Conservation (phyloP, 1,140 invertebrate species). For the Caenorhabditis remanei region DNA sequence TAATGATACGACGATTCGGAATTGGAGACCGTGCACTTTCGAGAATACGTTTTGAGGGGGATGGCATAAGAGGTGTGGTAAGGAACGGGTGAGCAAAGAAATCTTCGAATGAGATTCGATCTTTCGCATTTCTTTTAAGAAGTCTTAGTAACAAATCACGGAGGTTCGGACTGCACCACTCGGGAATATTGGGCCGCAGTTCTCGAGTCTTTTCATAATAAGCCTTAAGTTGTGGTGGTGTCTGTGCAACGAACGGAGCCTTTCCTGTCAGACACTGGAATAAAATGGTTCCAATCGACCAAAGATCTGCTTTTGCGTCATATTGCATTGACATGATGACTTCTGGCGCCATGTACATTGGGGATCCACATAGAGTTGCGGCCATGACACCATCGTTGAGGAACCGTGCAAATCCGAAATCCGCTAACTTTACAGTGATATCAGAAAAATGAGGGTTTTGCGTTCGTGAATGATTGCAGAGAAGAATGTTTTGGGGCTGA, state of each 20-base stretch:
- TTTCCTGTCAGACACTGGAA: constrained; percentile 98
- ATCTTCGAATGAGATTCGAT: constrained; percentile 90
- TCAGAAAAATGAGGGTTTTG: constrained; percentile 87
- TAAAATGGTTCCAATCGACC: constrained; percentile 98
- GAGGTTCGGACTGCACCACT: constrained; percentile 89
- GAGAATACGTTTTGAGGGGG: constrained; percentile 70
- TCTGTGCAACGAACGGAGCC: constrained; percentile 95
- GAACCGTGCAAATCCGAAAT: constrained; percentile 99
- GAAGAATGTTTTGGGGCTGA: constrained; percentile 80
- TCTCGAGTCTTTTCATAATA: constrained; percentile 98
- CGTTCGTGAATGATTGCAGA: constrained; percentile 80
- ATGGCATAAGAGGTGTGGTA: constrained; percentile 40
- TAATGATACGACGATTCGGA: constrained; percentile 60
- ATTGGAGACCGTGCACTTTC: constrained; percentile 60
- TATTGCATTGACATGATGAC: constrained; percentile 98
- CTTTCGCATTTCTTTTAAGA: constrained; percentile 90
- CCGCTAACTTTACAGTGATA: constrained; percentile 82
- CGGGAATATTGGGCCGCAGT: constrained; percentile 92
- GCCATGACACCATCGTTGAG: constrained; percentile 99
- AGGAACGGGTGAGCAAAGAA: constrained; percentile 76
- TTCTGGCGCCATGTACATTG: constrained; percentile 99
- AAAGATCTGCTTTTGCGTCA: constrained; percentile 95
- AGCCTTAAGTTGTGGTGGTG: constrained; percentile 95
- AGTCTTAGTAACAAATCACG: constrained; percentile 88
- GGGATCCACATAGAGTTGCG: constrained; percentile 97